These are phyloP conservation scores for Chaetodon auriga DNA, from an alignment of 2,113 vertebrate species.

Conservation along the genomic window DNA sequence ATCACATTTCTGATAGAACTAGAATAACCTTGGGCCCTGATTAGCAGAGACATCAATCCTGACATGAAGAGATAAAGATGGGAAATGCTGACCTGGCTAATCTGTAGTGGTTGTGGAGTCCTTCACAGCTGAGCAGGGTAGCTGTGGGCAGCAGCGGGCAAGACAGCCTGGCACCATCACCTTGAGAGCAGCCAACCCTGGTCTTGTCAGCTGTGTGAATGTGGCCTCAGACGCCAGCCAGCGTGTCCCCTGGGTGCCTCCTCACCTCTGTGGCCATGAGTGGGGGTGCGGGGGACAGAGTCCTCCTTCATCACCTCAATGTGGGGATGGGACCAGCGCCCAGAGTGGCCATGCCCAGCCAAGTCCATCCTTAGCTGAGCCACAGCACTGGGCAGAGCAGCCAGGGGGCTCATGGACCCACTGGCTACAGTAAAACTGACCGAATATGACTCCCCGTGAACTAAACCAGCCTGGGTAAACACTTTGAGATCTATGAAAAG, in stretches of 20 bases:
- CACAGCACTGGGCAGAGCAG: conserved; percentile 54
- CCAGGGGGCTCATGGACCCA: conserved; percentile 49
- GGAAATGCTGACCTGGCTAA: conserved; percentile 48
- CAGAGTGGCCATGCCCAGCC: conserved; percentile 52
- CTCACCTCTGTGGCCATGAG: conserved; percentile 68
- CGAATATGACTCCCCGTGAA: conserved; percentile 27
- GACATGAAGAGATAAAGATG: conserved; percentile 20
- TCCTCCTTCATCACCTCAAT: conserved; percentile 76
- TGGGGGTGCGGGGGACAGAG: conserved; percentile 67
- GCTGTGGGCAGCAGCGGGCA: conserved; percentile 64
- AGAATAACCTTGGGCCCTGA: neutral
- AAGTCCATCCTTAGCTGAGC: conserved; percentile 58
- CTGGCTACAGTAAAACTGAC: conserved; percentile 37
- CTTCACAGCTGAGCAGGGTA: conserved; percentile 57
- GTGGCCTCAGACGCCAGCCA: conserved; percentile 68
- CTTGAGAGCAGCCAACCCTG: conserved; percentile 52
- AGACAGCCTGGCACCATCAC: conserved; percentile 76
- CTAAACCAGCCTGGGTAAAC: conserved; percentile 49
- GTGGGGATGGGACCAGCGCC: conserved; percentile 64
- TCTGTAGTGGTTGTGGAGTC: conserved; percentile 49
- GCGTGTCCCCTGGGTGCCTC: conserved; percentile 75
- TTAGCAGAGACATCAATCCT: neutral
- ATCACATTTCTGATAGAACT: neutral
- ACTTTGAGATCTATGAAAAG: conserved; percentile 47
- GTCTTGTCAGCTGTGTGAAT: conserved; percentile 70